These are phyloP conservation scores for Montipora capitata DNA, from an alignment of 92 coral and sea anemone genomes.

Conservation along the genomic window DNA sequence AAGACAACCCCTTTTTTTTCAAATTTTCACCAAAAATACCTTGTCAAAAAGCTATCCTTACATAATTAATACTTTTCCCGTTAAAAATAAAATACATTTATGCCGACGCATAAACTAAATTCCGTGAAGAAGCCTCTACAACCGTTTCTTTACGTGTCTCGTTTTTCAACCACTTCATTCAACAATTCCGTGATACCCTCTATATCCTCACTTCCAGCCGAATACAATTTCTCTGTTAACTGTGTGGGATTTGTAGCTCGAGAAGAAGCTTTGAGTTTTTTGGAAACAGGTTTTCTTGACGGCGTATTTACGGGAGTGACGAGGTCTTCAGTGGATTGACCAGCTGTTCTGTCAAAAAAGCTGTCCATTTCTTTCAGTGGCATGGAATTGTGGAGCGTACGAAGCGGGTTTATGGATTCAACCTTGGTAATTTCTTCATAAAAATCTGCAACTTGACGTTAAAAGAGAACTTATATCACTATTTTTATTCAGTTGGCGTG, in stretches of 20 bases:
- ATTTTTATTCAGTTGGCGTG: too few species aligned
- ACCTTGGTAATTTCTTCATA: constrained; percentile 79
- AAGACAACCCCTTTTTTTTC: too few species aligned
- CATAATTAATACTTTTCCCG: too few species aligned
- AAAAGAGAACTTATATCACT: background rate
- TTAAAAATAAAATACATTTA: too few species aligned
- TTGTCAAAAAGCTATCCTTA: too few species aligned
- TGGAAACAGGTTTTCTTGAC: constrained; percentile 73
- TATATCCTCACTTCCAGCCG: constrained; percentile 7
- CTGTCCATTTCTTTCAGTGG: constrained; percentile 80
- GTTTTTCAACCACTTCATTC: constrained; percentile 1
- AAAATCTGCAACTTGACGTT: constrained; percentile 82
- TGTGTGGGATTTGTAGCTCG: constrained; percentile 66
- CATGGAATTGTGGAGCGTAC: constrained; percentile 82
- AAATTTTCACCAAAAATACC: too few species aligned
- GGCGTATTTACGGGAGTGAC: constrained; percentile 77
- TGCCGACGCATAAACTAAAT: background rate
- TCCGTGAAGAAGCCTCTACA: background rate
- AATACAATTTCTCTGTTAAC: constrained; percentile 43
- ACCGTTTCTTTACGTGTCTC: constrained; percentile 3
- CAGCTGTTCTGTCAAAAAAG: constrained; percentile 69
- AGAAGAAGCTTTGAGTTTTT: constrained; percentile 44
- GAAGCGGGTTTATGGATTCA: constrained; percentile 78
- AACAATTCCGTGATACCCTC: constrained; percentile 19
- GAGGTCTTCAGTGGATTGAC: constrained; percentile 48